Evolutionary conservation across 1,140 invertebrate species (phyloP), one percentile per base, ranked within the genome.

Genomic region (Nasonia giraulti): DNA sequence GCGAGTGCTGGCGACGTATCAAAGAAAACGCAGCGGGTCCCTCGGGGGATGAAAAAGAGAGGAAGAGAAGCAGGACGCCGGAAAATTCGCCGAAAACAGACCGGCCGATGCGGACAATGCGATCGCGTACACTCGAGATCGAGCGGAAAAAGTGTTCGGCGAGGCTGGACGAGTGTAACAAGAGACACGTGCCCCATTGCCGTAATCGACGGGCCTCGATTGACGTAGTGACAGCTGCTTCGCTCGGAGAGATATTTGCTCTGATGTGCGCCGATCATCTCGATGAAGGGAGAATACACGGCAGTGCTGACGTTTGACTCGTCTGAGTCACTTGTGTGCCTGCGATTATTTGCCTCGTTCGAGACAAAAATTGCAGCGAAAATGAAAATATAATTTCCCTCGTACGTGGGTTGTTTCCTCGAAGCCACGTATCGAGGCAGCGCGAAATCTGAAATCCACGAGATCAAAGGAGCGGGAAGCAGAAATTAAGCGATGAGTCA

Each of bases 401-500:
- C 10, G 10, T 44, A 7, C 6, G 40, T 1, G 40, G 11, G 7
- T 44, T 44, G 0, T 44, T 44, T 44, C 40, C 7, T 8, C 8
- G 40, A 44, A 44, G 40, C 40, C 40, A 37, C 33, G 33, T 37
- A 37, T 27, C 27, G 27, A 27, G 1, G 27, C 33, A 37, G 0
- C 5, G 33, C 33, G 33, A 37, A 37, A 37, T 4, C 33, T 3
- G 33, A 6, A 37, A 37, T 37, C 33, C 33, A 37, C 33, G 33
- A 33, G 62, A 83, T 79, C 23, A 71, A 79, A 84, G 55, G 68
- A 11, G 75, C 11, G 62, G 37, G 37, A 79, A 37, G 27, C 50
- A 83, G 44, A 73, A 79, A 84, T 83, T 77, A 83, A 77, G 66
- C 23, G 75, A 78, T 66, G 50, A 66, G 37, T 82, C 73, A 82